Base-by-base conservation (phyloP, 2,113 vertebrate species). In the Tupaia chinensis region DNA sequence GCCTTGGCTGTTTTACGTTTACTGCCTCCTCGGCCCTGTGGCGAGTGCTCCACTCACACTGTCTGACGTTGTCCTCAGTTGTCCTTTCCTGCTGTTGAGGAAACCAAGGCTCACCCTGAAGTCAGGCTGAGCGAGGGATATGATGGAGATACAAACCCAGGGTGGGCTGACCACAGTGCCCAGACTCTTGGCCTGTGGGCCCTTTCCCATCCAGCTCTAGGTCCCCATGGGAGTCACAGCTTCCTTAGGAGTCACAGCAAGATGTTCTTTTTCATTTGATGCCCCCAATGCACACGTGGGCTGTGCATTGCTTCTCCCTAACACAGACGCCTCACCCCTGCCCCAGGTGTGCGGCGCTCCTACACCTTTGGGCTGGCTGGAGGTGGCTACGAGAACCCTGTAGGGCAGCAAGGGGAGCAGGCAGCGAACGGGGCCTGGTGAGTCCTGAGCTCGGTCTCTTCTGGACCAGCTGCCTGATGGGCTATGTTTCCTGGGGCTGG, bases 341-440 rank as follows among this genome's bases (percentile, higher is more conserved):
- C 63, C 74, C 54, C 96, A 99, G 99, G 99, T 65, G 98, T 99
- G 89, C 99, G 99, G 93, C 98, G 99, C 34, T 99, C 99, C 19
- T 99, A 99, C 65, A 99, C 99, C 7, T 99, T 99, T 83, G 99
- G 99, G 68, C 98, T 99, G 76, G 98, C 98, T 32, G 99, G 99
- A 77, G 99, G 99, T 0, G 99, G 99, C 65, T 99, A 99, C 56
- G 99, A 99, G 93, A 99, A 99, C 94, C 99, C 99, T 3, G 98
- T 99, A 82, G 97, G 98, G 32, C 98, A 98, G 91, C 98, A 98
- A 19, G 97, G 94, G 69, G 98, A 98, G 23, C 98, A 98, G 72
- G 66, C 96, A 27, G 89, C 96, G 91, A 98, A 97, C 0, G 97
- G 97, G 25, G 97, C 97, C 29, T 98, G 98, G 98, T 98, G 90